phyloP scores from a whole-genome alignment of 2,888 invertebrate genomes.

The Melikaiella ostensackeni region DNA sequence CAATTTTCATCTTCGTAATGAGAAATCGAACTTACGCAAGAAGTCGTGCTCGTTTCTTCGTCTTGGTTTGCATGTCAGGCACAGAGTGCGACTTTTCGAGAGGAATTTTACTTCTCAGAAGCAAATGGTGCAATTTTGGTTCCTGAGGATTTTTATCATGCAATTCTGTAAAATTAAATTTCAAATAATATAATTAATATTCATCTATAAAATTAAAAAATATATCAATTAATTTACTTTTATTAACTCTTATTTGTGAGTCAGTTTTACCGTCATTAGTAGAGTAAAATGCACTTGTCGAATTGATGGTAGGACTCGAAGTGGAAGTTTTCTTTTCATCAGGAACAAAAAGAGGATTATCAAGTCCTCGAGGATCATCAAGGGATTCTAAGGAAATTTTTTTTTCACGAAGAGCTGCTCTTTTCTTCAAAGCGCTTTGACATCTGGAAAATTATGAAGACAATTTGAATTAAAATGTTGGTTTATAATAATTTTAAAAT shows the following conservation, averaged over 20 bases:
- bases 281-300: slow-evolving; percentile 52
- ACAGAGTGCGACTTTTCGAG: slow-evolving; percentile 90
- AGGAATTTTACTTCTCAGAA: slow-evolving; percentile 81
- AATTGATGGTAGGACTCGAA: slow-evolving; percentile 57
- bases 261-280: slow-evolving; percentile 53
- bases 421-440: slow-evolving; percentile 31
- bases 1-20: slow-evolving; percentile 18
- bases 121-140: slow-evolving; percentile 78
- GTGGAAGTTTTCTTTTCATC: slow-evolving; percentile 60
- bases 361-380: slow-evolving; percentile 68
- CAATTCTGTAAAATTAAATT: slow-evolving; percentile 31
- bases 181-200: no score
- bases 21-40: slow-evolving; percentile 82
- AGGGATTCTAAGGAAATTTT: slow-evolving; percentile 67
- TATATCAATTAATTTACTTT: no score
- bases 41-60: slow-evolving; percentile 84
- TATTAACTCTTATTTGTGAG: not conserved
- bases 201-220: slow-evolving; percentile 15
- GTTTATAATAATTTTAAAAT: not conserved
- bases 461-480: no score
- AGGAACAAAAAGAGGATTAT: slow-evolving; percentile 67
- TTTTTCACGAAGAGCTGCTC: slow-evolving; percentile 47
- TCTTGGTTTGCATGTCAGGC: slow-evolving; percentile 89
- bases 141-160: slow-evolving; percentile 76
- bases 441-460: slow-evolving; percentile 31